Conservation (phyloP, 2,888 invertebrate genomes). For the Keiferia lycopersicella region DNA sequence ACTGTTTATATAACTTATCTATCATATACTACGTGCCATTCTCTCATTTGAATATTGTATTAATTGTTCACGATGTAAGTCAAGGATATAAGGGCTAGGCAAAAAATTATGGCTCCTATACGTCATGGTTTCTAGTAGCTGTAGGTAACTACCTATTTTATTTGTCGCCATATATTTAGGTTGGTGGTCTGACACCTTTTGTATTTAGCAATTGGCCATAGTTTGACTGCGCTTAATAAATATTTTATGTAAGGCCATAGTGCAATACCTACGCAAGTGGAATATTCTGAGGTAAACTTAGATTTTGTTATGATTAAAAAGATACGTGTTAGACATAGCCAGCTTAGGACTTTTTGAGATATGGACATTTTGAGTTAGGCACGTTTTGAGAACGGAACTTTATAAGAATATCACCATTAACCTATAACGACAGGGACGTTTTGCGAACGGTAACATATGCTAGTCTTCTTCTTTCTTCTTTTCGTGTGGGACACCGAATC, state of each 20-base stretch:
- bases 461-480: no score
- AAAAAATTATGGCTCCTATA: conserved; percentile 14
- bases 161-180: neutral
- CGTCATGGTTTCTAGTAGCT: conserved; percentile 2
- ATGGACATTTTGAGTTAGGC: no score
- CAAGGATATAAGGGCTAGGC: conserved; percentile 24
- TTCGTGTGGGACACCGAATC: no score
- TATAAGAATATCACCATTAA: no score
- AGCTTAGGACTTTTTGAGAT: no score
- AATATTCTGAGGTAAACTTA: conserved; percentile 4
- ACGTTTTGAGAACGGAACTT: no score
- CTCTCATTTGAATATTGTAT: conserved; percentile 29
- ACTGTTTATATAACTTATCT: conserved; percentile 18
- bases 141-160: neutral
- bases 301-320: no score
- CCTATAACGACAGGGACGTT: no score
- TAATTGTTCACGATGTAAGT: conserved; percentile 23
- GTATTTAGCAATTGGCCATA: conserved; percentile 9
- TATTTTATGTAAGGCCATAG: neutral
- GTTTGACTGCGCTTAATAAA: conserved; percentile 8
- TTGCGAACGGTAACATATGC: no score
- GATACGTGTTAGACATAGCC: no score
- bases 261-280: neutral
- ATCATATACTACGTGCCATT: conserved; percentile 25
- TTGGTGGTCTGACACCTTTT: conserved; percentile 1